A percentile compares a stretch with the other conserved stretches of the same genome.
Evolutionary conservation across 2,888 invertebrate genomes (phyloP).

Genomic region (Syrista parreyssii): DNA sequence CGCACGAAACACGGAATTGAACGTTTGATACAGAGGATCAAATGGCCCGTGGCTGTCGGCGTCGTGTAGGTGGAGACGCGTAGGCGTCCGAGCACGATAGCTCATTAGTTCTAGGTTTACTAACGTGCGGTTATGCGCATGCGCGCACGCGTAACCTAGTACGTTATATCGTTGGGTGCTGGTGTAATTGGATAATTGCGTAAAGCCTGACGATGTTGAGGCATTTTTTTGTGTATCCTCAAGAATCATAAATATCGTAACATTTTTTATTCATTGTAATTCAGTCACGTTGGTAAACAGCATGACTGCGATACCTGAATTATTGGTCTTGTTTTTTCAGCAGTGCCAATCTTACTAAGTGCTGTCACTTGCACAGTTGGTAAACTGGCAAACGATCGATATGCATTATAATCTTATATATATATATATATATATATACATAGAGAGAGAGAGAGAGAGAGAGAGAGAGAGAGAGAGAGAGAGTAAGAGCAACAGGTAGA

Average conservation of each 20-base stretch:
- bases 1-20: not conserved
- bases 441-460: too few species aligned
- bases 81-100: constrained; percentile 26
- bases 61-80: not conserved
- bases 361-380: not conserved
- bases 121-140: constrained; percentile 10
- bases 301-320: not conserved
- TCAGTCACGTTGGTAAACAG: not conserved
- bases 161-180: not conserved
- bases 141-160: not conserved
- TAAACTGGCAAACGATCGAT: not conserved
- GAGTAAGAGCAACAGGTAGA: not conserved
- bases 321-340: not conserved
- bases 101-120: constrained; percentile 34
- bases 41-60: not conserved
- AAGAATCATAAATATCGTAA: too few species aligned
- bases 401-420: not conserved
- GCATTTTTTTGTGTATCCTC: not conserved
- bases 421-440: too few species aligned
- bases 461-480: too few species aligned
- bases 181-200: not conserved
- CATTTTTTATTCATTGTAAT: too few species aligned
- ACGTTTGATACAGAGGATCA: not conserved
- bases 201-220: not conserved
- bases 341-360: not conserved